Evolutionary conservation across 1,140 invertebrate genomes (phyloP).

Genomic region (Drosophila fuyamai): DNA sequence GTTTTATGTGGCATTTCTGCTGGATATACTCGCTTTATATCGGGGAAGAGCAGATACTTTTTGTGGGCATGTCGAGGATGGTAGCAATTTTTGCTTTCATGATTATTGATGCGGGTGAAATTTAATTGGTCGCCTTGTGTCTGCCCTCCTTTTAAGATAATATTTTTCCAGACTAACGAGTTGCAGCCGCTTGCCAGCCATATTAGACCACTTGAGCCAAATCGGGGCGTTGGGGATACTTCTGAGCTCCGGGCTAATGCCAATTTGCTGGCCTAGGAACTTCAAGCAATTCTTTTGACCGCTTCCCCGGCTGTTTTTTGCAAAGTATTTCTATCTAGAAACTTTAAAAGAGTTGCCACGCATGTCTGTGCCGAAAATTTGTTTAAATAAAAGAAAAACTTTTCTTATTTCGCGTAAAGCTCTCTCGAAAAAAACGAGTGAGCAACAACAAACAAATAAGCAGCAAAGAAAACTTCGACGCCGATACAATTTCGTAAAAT

Average conservation of each 20-base stretch:
- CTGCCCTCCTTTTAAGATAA: constrained; percentile 57
- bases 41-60: constrained; percentile 11
- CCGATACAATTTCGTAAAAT: constrained; percentile 81
- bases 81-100: constrained; percentile 79
- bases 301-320: neutral
- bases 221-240: neutral
- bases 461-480: constrained; percentile 75
- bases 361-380: constrained; percentile 60
- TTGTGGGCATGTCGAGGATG: constrained; percentile 39
- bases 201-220: constrained; percentile 30
- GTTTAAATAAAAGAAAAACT: constrained; percentile 79
- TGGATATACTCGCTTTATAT: constrained; percentile 19
- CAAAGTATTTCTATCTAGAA: constrained; percentile 22
- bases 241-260: constrained; percentile 3
- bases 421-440: constrained; percentile 20
- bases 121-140: constrained; percentile 71
- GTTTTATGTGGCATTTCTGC: constrained; percentile 71
- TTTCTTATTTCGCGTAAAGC: constrained; percentile 77
- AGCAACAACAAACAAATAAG: constrained; percentile 67
- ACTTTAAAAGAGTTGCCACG: constrained; percentile 64
- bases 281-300: constrained; percentile 14
- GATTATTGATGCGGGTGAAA: constrained; percentile 83
- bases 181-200: constrained; percentile 25
- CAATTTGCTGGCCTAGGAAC: neutral
- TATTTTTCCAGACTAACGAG: constrained; percentile 60